Percentiles rank a stretch among this genome's conserved stretches.
Evolutionary conservation across 2,797 vertebrate species (phyloP).

Genomic region (Bradypodion pumilum): DNA sequence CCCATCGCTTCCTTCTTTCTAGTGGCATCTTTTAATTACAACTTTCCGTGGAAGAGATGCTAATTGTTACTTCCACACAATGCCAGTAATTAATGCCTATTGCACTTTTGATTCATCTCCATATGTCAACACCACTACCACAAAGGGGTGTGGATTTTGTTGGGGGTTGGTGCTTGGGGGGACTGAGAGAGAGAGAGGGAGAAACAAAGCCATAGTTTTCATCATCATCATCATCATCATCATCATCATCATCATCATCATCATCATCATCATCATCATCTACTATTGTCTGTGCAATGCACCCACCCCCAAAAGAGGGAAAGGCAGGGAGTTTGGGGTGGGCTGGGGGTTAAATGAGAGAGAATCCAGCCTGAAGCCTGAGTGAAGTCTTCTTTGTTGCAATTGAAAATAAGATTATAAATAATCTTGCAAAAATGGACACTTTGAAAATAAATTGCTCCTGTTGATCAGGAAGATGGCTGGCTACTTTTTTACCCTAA

Average conservation of each 20-base stretch:
- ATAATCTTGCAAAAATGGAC: slow-evolving; percentile 83
- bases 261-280: too few relatives aligned
- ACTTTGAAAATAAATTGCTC: slow-evolving; percentile 82
- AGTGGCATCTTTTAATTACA: background rate
- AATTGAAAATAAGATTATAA: slow-evolving; percentile 83
- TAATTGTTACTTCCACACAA: slow-evolving; percentile 83
- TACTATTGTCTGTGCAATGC: too few relatives aligned
- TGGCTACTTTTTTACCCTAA: slow-evolving; percentile 78
- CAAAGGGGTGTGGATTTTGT: slow-evolving; percentile 5
- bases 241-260: too few relatives aligned
- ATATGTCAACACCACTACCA: slow-evolving; percentile 80
- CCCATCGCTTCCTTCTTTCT: too few relatives aligned
- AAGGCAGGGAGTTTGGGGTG: slow-evolving; percentile 23
- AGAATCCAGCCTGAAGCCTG: slow-evolving; percentile 59
- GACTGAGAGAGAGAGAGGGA: background rate
- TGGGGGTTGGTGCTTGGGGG: too few relatives aligned
- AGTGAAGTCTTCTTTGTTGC: slow-evolving; percentile 83
- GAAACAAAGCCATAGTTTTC: slow-evolving; percentile 25
- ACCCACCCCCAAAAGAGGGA: background rate
- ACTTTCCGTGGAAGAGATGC: slow-evolving; percentile 79
- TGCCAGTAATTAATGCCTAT: slow-evolving; percentile 83
- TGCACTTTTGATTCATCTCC: slow-evolving; percentile 84
- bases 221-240: too few relatives aligned
- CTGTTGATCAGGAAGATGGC: slow-evolving; percentile 79
- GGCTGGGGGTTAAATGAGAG: too few relatives aligned